phyloP scores from a whole-genome alignment of 2,888 invertebrate genomes.

The Candidula unifasciata region DNA sequence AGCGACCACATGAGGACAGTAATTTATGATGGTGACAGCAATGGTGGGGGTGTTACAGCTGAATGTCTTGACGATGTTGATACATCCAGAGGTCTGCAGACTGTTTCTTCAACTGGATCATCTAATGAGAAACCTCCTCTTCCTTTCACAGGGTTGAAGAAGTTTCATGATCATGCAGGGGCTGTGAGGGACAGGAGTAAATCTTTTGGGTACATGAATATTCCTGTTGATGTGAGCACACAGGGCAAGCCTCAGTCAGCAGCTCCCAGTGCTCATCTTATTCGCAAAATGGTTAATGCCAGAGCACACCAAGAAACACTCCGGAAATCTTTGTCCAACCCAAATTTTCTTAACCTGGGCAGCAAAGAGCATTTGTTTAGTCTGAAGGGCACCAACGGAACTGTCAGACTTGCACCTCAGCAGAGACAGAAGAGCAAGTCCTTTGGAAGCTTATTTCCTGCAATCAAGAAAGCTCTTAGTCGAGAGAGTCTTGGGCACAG shows the following conservation, averaged over 20 bases:
- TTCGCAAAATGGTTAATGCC: slow-evolving; percentile 55
- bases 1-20: slow-evolving; percentile 64
- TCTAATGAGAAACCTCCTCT: slow-evolving; percentile 59
- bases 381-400: slow-evolving; percentile 51
- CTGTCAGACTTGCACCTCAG: slow-evolving; percentile 9
- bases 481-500: slow-evolving; percentile 59
- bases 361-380: slow-evolving; percentile 65
- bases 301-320: slow-evolving; percentile 56
- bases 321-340: slow-evolving; percentile 70
- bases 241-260: slow-evolving; percentile 33
- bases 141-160: slow-evolving; percentile 66
- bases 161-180: slow-evolving; percentile 64
- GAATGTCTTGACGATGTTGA: slow-evolving; percentile 37
- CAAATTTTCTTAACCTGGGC: slow-evolving; percentile 68
- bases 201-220: slow-evolving; percentile 57
- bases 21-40: slow-evolving; percentile 51
- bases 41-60: slow-evolving; percentile 52
- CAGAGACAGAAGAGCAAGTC: slow-evolving; percentile 58
- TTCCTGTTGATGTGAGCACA: neutral
- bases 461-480: slow-evolving; percentile 54
- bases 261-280: slow-evolving; percentile 51
- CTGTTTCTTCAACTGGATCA: slow-evolving; percentile 16
- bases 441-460: slow-evolving; percentile 58
- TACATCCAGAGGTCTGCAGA: neutral
- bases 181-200: slow-evolving; percentile 55